phyloP scores from a whole-genome alignment of 2,797 vertebrate genomes.

The Falco rusticolus region DNA sequence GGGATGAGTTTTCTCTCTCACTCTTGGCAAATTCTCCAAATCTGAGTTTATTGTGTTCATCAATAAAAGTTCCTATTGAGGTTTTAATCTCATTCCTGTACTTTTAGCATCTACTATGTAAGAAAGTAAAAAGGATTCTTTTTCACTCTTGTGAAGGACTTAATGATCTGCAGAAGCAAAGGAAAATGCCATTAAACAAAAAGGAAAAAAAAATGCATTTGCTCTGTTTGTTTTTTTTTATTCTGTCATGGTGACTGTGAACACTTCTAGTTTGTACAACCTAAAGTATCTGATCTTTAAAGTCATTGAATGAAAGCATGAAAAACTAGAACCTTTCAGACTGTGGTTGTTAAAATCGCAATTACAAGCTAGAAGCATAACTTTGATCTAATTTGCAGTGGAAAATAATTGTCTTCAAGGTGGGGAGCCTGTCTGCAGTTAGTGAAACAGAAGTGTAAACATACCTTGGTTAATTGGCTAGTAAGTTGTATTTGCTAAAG shows the following conservation, averaged over 20 bases:
- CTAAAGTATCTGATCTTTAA: neutral
- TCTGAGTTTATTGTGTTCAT: neutral
- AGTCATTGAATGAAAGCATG: neutral
- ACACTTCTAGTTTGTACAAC: neutral
- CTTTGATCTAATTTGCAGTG: neutral
- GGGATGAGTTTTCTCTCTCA: neutral
- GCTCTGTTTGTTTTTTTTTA: neutral
- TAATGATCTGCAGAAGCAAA: neutral
- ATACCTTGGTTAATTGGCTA: constrained; percentile 31
- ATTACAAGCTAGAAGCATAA: neutral
- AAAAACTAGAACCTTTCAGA: neutral
- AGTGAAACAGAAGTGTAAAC: constrained; percentile 39
- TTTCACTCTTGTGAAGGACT: neutral
- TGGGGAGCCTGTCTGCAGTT: neutral
- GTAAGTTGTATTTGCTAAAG: neutral
- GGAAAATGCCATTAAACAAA: neutral
- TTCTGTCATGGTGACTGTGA: neutral
- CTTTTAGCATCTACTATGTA: neutral
- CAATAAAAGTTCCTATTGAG: neutral
- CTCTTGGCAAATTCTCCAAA: neutral
- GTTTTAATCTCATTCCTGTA: neutral
- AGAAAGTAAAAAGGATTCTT: neutral
- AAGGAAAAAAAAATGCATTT: neutral
- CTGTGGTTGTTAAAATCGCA: neutral
- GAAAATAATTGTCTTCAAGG: neutral